Conservation (phyloP, 2,797 vertebrate species). For the Sebastes steindachneri region DNA sequence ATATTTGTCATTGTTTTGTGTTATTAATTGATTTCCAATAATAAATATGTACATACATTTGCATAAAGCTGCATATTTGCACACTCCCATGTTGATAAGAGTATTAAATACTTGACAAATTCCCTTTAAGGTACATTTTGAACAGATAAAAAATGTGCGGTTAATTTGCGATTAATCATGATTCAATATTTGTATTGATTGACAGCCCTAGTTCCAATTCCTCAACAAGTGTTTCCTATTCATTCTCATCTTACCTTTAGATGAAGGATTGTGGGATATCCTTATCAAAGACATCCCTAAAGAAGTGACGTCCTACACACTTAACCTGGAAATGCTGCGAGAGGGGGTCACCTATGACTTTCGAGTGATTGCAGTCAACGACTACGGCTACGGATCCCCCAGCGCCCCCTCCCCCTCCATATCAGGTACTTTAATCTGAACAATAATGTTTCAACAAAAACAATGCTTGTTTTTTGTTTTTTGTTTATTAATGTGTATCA, state of each 20-base stretch:
- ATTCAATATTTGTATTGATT: too few relatives aligned
- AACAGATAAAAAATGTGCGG: too few relatives aligned
- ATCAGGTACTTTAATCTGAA: constrained; percentile 80
- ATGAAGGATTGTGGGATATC: constrained; percentile 98
- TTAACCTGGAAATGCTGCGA: constrained; percentile 94
- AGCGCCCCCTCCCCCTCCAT: constrained; percentile 95
- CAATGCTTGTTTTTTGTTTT: neutral
- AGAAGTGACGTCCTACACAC: constrained; percentile 97
- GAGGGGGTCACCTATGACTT: constrained; percentile 97
- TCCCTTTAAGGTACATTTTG: too few relatives aligned
- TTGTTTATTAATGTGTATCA: neutral
- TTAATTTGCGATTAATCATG: too few relatives aligned
- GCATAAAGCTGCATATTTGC: too few relatives aligned
- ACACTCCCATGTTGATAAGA: too few relatives aligned
- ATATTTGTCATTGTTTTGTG: too few relatives aligned
- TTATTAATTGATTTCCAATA: too few relatives aligned
- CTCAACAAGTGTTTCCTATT: neutral
- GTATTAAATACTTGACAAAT: too few relatives aligned
- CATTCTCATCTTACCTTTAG: constrained; percentile 67
- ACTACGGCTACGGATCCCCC: constrained; percentile 95
- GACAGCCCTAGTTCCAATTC: neutral
- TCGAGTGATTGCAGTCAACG: constrained; percentile 95
- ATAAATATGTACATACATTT: too few relatives aligned
- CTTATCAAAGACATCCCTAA: constrained; percentile 98
- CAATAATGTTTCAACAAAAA: neutral